These are phyloP conservation scores for Emmelina monodactyla DNA, from an alignment of 2,888 invertebrate species.

Conservation along the genomic window DNA sequence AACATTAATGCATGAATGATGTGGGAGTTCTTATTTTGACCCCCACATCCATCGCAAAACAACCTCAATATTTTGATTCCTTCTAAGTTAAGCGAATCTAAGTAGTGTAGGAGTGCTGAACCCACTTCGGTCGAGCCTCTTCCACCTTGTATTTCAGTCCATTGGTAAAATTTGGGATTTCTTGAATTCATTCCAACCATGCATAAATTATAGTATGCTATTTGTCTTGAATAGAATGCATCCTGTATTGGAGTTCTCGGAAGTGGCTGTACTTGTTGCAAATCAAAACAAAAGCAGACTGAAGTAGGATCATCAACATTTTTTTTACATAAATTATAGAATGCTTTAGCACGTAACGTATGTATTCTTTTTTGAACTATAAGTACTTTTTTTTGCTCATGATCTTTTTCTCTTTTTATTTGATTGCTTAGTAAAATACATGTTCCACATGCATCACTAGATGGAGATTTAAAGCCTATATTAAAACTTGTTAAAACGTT, in stretches of 20 bases:
- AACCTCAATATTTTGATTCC: conserved; percentile 14
- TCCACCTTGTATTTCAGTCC: conserved; percentile 20
- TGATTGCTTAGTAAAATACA: background rate
- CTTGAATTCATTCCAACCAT: conserved; percentile 14
- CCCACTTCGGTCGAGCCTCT: conserved; percentile 19
- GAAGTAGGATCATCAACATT: background rate
- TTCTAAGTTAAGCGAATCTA: conserved; percentile 12
- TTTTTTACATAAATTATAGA: background rate
- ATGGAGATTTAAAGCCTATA: too few relatives aligned
- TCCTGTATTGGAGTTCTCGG: background rate
- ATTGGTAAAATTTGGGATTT: conserved; percentile 17
- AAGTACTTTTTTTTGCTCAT: background rate
- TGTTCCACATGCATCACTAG: background rate
- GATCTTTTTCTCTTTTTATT: background rate
- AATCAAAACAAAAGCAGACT: background rate
- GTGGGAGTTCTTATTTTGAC: conserved; percentile 22
- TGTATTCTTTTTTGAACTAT: background rate
- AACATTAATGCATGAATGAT: conserved; percentile 20
- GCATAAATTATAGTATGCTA: conserved; percentile 18
- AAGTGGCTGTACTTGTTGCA: background rate
- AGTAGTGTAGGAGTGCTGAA: conserved; percentile 13
- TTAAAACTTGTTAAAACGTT: conserved; percentile 14
- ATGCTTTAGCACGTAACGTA: background rate
- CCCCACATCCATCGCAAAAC: conserved; percentile 23
- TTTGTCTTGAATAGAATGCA: conserved; percentile 11